Percentiles rank a stretch among this genome's conserved stretches.
Conservation (phyloP, 2,797 vertebrate species). For the Sebastes diploproa region DNA sequence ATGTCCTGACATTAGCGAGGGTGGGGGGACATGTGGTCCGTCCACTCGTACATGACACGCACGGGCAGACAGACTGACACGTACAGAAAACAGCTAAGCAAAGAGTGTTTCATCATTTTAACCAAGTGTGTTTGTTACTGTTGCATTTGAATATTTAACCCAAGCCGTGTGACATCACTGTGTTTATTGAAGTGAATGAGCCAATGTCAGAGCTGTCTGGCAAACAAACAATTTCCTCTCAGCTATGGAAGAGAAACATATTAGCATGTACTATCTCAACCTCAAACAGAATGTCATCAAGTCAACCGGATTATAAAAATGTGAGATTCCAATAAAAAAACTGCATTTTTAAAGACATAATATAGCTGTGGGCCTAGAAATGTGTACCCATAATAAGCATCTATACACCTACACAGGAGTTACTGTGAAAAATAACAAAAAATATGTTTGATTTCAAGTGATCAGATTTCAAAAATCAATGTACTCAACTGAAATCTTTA, state of each 20-base stretch:
- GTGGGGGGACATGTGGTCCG: conserved; percentile 84
- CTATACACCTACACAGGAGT: neutral
- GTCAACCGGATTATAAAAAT: neutral
- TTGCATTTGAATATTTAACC: conserved; percentile 71
- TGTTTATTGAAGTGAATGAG: conserved; percentile 34
- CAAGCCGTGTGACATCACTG: neutral
- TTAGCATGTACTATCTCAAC: neutral
- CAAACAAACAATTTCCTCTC: conserved; percentile 23
- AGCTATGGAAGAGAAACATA: conserved; percentile 10
- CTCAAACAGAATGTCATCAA: conserved; percentile 13
- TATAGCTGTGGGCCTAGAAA: neutral
- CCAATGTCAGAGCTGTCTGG: conserved; percentile 29
- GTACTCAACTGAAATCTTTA: neutral
- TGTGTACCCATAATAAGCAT: neutral
- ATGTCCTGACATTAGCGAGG: conserved; percentile 93
- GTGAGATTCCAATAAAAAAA: neutral
- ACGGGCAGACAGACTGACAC: neutral
- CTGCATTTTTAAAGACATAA: neutral
- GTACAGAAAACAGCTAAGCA: neutral
- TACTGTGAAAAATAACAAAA: neutral
- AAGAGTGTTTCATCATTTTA: conserved; percentile 47
- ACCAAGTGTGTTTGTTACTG: conserved; percentile 71
- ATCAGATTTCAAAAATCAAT: neutral
- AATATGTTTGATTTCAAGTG: neutral
- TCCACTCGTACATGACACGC: conserved; percentile 54